These are phyloP conservation scores for Planococcus citri DNA, from an alignment of 1,140 invertebrate genomes.

Conservation along the genomic window DNA sequence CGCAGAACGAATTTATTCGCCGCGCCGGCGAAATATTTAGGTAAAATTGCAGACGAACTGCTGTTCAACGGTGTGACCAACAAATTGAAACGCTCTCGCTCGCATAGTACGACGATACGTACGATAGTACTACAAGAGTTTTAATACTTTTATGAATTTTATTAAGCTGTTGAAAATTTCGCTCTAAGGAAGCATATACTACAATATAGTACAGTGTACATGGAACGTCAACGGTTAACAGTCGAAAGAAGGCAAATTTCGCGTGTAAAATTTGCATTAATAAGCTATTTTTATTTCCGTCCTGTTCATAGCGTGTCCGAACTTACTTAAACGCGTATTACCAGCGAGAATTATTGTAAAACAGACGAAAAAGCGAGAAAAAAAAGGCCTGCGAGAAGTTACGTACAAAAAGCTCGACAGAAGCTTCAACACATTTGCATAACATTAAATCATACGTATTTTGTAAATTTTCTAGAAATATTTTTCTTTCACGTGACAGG, in stretches of 20 bases:
- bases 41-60: no score
- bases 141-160: conserved; percentile 1
- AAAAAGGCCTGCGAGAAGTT: not conserved
- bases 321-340: not conserved
- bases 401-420: conserved; percentile 6
- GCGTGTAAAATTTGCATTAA: conserved; percentile 7
- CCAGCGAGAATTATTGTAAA: not conserved
- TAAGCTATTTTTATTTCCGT: not conserved
- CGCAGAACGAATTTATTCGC: not conserved
- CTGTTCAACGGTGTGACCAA: not conserved
- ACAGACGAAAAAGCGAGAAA: not conserved
- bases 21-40: not conserved
- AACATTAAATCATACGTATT: not conserved
- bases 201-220: no score
- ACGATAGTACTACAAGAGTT: not conserved
- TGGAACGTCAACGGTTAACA: not conserved
- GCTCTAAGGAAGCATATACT: not conserved
- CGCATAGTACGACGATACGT: no score
- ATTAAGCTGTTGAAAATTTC: not conserved
- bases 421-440: not conserved
- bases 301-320: not conserved
- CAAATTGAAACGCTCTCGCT: not conserved
- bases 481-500: no score
- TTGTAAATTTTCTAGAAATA: no score
- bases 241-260: not conserved